These are phyloP conservation scores for Mionectes macconnelli DNA, from an alignment of 2,113 vertebrate species.

Conservation along the genomic window DNA sequence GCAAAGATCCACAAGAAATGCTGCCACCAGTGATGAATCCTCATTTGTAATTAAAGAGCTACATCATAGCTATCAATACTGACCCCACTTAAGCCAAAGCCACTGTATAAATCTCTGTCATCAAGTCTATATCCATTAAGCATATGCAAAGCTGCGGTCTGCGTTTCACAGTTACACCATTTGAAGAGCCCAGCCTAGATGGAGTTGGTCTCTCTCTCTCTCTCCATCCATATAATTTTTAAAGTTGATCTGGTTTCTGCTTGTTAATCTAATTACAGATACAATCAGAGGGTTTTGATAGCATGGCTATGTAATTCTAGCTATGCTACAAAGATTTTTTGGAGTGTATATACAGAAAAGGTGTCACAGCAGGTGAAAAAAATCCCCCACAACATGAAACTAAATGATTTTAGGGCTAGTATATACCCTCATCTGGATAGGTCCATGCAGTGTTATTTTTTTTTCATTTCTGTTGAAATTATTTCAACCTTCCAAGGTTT, in stretches of 20 bases:
- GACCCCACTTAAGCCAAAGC: neutral
- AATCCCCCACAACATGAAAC: neutral
- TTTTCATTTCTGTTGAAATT: neutral
- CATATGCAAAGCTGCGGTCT: neutral
- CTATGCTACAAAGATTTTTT: neutral
- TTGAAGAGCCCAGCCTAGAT: neutral
- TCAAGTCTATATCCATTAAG: neutral
- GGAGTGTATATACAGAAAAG: neutral
- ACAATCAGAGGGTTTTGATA: neutral
- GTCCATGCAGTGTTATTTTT: neutral
- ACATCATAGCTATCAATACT: neutral
- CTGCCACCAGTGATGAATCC: neutral
- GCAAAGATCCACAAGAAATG: neutral
- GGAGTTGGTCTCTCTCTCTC: neutral
- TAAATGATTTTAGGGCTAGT: neutral
- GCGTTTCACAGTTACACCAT: neutral
- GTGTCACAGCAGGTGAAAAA: neutral
- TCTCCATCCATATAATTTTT: neutral
- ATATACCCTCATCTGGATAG: neutral
- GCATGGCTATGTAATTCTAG: neutral
- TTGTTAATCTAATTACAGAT: neutral
- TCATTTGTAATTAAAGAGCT: neutral
- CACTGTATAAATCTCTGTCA: neutral
- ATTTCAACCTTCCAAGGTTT: neutral
- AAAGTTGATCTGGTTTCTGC: neutral